These are phyloP conservation scores for Anabacerthia variegaticeps DNA, from an alignment of 2,797 vertebrate species.

Conservation along the genomic window DNA sequence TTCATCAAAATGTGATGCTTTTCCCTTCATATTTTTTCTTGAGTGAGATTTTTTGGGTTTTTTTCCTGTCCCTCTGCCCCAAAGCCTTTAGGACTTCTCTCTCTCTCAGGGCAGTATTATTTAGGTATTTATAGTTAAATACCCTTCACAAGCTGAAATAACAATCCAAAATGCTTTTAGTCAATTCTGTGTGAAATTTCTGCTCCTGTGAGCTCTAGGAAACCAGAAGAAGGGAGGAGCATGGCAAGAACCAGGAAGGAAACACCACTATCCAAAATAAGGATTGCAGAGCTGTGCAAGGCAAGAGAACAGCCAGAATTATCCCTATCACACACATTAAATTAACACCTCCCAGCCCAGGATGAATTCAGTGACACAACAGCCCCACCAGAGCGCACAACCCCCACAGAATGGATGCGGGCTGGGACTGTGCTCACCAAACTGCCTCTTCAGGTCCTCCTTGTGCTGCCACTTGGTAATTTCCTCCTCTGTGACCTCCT, in stretches of 20 bases:
- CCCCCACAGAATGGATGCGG: rapidly evolving
- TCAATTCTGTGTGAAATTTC: not conserved
- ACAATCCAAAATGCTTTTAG: not conserved
- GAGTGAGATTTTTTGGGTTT: rapidly evolving
- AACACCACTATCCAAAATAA: not conserved
- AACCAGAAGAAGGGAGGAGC: not conserved
- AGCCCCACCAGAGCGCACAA: rapidly evolving
- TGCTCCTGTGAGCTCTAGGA: not conserved
- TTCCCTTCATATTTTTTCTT: not conserved
- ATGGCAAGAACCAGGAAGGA: not conserved
- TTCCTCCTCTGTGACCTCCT: slow-evolving; percentile 91
- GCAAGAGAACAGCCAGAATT: not conserved
- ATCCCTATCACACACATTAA: not conserved
- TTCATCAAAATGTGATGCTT: not conserved
- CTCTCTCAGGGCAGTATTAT: not conserved
- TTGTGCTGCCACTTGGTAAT: slow-evolving; percentile 85
- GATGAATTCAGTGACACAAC: rapidly evolving
- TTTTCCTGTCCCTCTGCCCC: too few relatives aligned
- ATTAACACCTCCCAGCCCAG: not conserved
- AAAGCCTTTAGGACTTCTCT: not conserved
- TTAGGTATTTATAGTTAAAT: not conserved
- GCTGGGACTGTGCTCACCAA: slow-evolving; percentile 75
- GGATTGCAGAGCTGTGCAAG: not conserved
- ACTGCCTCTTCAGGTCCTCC: slow-evolving; percentile 83
- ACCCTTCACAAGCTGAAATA: not conserved